Percentiles rank a stretch among this genome's conserved stretches.
phyloP scores from a whole-genome alignment of 1,140 invertebrate species.

The Megalopta genalis region DNA sequence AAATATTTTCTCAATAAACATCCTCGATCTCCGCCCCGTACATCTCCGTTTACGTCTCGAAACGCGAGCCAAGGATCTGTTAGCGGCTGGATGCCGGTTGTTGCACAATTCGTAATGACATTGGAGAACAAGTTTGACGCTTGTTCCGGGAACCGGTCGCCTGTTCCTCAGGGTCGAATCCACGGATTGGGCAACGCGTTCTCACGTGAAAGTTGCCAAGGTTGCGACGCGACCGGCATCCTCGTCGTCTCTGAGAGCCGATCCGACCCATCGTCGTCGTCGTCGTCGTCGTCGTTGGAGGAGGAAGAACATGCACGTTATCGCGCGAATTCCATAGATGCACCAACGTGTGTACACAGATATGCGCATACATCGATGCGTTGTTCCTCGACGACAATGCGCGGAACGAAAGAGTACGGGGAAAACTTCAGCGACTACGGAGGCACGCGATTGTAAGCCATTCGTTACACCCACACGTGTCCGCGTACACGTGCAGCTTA shows the following conservation, averaged over 20 bases:
- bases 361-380: neutral
- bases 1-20: no score
- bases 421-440: neutral
- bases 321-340: neutral
- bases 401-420: neutral
- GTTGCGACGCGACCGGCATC: neutral
- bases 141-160: constrained; percentile 1
- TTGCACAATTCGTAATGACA: neutral
- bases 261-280: neutral
- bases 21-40: no score
- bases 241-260: neutral
- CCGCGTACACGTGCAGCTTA: neutral
- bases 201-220: constrained; percentile 34
- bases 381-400: constrained; percentile 6
- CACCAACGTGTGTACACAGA: no score
- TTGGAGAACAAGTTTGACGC: constrained; percentile 3
- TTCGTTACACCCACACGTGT: neutral
- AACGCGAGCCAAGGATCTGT: neutral
- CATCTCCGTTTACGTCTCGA: no score
- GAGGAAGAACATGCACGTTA: neutral
- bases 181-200: neutral
- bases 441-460: neutral
- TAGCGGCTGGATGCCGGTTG: neutral
- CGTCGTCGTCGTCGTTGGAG: no score
- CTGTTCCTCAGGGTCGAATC: constrained; percentile 17